phyloP scores from a whole-genome alignment of 2,888 invertebrate species.

The Melikaiella ostensackeni region DNA sequence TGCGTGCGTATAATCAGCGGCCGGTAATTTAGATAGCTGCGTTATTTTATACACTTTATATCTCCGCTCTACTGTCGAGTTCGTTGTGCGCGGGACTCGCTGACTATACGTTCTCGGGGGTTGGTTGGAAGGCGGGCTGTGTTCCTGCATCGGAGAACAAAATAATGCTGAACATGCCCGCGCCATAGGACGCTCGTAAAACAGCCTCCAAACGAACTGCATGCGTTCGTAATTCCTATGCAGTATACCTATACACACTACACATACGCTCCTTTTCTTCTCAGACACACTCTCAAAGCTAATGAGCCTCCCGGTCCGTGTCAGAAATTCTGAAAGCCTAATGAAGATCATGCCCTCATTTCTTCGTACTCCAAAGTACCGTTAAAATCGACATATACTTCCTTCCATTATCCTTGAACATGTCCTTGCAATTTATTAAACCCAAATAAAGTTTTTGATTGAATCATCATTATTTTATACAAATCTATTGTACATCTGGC shows the following conservation, averaged over 20 bases:
- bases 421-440: not conserved
- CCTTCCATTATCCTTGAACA: not conserved
- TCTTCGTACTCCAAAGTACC: slow-evolving; percentile 18
- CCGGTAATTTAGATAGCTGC: slow-evolving; percentile 68
- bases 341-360: slow-evolving; percentile 62
- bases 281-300: slow-evolving; percentile 50
- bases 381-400: slow-evolving; percentile 5
- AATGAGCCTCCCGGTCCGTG: slow-evolving; percentile 63
- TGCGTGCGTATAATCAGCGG: slow-evolving; percentile 57
- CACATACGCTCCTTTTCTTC: slow-evolving; percentile 56
- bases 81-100: slow-evolving; percentile 48
- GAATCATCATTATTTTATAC: not conserved
- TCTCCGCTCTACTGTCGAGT: slow-evolving; percentile 51
- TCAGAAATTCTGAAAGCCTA: slow-evolving; percentile 62
- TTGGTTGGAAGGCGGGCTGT: slow-evolving; percentile 47
- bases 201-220: slow-evolving; percentile 70
- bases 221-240: slow-evolving; percentile 69
- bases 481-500: too few relatives aligned
- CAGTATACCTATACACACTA: not conserved
- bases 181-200: slow-evolving; percentile 69
- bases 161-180: slow-evolving; percentile 66
- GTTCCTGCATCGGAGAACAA: slow-evolving; percentile 59
- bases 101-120: slow-evolving; percentile 48
- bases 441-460: not conserved
- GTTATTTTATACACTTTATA: slow-evolving; percentile 66